Base-by-base conservation (phyloP, 2,113 vertebrate species). In the Epinephelus fuscoguttatus region DNA sequence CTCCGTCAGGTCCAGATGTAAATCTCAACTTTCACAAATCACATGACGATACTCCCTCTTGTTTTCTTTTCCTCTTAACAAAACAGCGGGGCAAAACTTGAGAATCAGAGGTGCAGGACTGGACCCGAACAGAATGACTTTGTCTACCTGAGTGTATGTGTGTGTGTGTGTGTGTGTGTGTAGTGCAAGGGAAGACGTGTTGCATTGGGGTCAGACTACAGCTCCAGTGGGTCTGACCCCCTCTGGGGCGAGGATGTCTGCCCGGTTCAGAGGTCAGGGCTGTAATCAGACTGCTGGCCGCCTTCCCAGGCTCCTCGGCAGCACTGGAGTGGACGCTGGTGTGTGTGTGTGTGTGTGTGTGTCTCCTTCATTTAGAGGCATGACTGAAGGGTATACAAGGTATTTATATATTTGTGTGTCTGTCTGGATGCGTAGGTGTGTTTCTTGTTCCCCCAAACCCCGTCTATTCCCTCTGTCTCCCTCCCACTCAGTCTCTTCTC, bases 231-330 rank as follows among this genome's bases (percentile, higher is more conserved):
- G 87, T 92, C 91, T 94, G 93, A 95, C 94, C 94, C 61, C 78
- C 84, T 87, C 81, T 90, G 86, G 84, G 89, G 70, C 17, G 60
- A 90, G 91, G 90, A 91, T 92, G 88, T 89, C 89, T 84, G 91
- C 85, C 68, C 63, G 37, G 90, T 78, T 85, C 91, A 91, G 77
- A 91, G 94, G 94, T 95, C 94, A 91, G 25, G 71, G 91, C 69
- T 84, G 91, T 89, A 95, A 94, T 96, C 93, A 95, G 91, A 92
- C 93, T 89, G 84, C 90, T 92, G 93, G 91, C 91, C 85, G 91
- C 88, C 93, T 95, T 94, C 94, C 91, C 92, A 94, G 93, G 84
- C 84, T 89, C 82, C 89, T 90, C 63, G 30, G 81, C 83, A 69
- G 77, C 66, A 80, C 67, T 49, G 69, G 49, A 79, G 66, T 81